Evolutionary conservation across 2,797 vertebrate species (phyloP).

Genomic region (Oophaga sylvatica): DNA sequence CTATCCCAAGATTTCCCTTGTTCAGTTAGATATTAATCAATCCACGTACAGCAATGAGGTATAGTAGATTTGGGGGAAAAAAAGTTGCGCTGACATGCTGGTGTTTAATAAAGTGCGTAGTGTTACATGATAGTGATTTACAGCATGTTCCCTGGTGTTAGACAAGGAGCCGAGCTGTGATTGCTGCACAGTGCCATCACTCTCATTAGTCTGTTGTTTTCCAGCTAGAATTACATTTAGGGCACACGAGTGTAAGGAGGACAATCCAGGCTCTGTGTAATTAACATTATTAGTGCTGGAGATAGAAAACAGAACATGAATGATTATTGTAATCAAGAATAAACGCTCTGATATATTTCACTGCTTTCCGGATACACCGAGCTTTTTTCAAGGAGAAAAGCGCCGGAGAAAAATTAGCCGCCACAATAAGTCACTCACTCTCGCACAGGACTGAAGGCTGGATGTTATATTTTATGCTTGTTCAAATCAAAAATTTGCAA

Average conservation of each 20-base stretch:
- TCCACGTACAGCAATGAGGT: no score
- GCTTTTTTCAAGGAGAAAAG: neutral
- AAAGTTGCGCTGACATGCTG: neutral
- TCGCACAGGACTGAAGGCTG: neutral
- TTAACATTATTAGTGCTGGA: slow-evolving; percentile 29
- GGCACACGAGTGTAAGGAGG: neutral
- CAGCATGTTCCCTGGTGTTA: neutral
- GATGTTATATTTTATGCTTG: slow-evolving; percentile 3
- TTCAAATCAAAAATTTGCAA: neutral
- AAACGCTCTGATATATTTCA: slow-evolving; percentile 33
- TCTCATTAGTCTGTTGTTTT: slow-evolving; percentile 14
- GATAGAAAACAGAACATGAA: slow-evolving; percentile 54
- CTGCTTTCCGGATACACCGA: neutral
- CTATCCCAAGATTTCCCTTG: no score
- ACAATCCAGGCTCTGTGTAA: slow-evolving; percentile 2
- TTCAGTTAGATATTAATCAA: no score
- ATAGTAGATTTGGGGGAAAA: neutral
- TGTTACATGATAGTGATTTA: slow-evolving; percentile 4
- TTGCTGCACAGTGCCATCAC: neutral
- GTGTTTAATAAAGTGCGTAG: neutral
- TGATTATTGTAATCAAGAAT: slow-evolving; percentile 47
- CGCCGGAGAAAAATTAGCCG: neutral
- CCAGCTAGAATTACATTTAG: slow-evolving; percentile 22
- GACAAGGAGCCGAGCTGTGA: neutral
- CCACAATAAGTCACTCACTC: neutral